Base-by-base conservation (phyloP, 2,113 vertebrate genomes). In the Salvelinus fontinalis region DNA sequence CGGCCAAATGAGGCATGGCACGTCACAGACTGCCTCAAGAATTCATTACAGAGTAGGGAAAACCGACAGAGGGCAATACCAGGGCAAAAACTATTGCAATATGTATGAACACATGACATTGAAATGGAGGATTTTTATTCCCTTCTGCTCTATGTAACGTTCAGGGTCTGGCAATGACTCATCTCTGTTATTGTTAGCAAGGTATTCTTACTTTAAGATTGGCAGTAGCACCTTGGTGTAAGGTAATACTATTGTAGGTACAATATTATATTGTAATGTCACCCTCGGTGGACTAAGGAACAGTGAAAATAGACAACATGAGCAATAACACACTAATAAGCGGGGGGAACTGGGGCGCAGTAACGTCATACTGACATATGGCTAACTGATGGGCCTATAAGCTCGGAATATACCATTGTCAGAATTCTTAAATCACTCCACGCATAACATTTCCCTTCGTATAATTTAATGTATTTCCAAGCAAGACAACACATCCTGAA, bases 1-100 rank as follows among this genome's bases (percentile, higher is more conserved):
- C 57, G 65, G 75, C 64, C 60, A 84, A 80, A 82, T 76, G 77
- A 77, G 72, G 69, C 79, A 2, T 26, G 49, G 39, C 48, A 69
- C 4, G 29, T 22, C 65, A 27, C 11, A 67, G 81, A 44, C 54
- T 14, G 75, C 71, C n/a, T 72, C 14, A 0, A 54, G 76, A 79
- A 73, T 79, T 74, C 71, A 76, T 80, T 71, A 76, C 27, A 34
- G 73, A 71, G 44, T 39, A 48, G 60, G 71, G 44, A 27, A 6
- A 24, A 59, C 66, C 66, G 29, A 20, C 27, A 39, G 13, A 18
- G 70, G 65, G 51, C 68, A 49, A n/a, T 4, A 11, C 74, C 12
- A 62, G 73, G 64, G 64, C 5, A 18, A 70, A 62, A 72, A 26
- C 67, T 1, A 65, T 3, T 79, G 68, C 3, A 74, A 78, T 75